Evolutionary conservation across 2,113 vertebrate species (phyloP), one percentile per base, ranked within the genome.

Genomic region (Pelobates fuscus): DNA sequence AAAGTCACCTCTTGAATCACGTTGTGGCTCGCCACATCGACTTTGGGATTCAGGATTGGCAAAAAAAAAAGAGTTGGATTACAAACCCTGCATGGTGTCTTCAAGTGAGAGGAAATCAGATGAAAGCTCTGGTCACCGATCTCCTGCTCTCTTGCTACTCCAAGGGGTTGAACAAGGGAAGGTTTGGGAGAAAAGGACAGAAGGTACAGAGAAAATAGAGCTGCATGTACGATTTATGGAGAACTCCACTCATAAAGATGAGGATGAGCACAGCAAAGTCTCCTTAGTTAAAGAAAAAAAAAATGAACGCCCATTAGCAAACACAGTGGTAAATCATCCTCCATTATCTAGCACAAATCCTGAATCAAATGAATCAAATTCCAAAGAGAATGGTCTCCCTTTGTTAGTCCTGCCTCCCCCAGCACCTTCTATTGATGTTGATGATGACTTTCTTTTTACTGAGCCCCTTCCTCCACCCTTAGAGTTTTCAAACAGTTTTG

Each of bases 401-500:
- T 72, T 96, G 55, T 91, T 96, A 80, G 93, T 95, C 17, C 86
- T 95, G 23, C 95, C 95, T 27, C 95, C 95, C 0, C 95, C 95
- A 0, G 94, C 94, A 5, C 95, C 93, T 1, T 96, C 95, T 1
- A 89, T 96, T 5, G 95, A 97, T 12, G 93, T 85, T 0, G 95
- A 96, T 12, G 95, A 97, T 24, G 95, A 96, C 21, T 95, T 97
- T 70, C 92, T 95, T 27, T 96, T 94, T 14, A 92, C 86, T 0
- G 95, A 97, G 24, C 95, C 95, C 5, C 90, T 97, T 64, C 95
- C 95, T 0, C 95, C 95, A 0, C 95, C 95, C 0, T 81, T 96
- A 25, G 92, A 97, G 85, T 96, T 97, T 78, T 94, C 94, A n/a
- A 97, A 97, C 81, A 97, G 94, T 79, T 97, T 95, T 18, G 95